Conservation (phyloP, 2,797 vertebrate species). For the Clarias platycephalus region DNA sequence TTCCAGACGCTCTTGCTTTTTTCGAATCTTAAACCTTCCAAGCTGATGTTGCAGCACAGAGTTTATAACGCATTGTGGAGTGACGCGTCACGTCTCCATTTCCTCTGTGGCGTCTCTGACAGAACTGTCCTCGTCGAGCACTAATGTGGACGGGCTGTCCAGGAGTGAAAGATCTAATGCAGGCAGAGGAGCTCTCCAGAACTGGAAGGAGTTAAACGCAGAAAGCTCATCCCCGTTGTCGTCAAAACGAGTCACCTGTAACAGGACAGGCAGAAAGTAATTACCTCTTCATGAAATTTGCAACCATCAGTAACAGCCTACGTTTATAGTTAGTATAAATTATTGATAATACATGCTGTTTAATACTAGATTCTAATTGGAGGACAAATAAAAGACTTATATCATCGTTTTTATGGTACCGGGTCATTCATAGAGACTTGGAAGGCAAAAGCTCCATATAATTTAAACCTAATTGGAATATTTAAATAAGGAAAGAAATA, state of each 20-base stretch:
- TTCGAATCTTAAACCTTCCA: neutral
- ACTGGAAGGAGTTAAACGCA: constrained; percentile 87
- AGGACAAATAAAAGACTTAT: neutral
- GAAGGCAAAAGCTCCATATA: neutral
- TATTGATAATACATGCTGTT: neutral
- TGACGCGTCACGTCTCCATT: constrained; percentile 84
- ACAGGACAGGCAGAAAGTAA: constrained; percentile 4
- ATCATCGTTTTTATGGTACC: neutral
- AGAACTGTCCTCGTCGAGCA: constrained; percentile 37
- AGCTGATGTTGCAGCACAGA: neutral
- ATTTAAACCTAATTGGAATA: neutral
- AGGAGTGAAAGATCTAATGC: constrained; percentile 82
- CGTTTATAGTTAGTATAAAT: neutral
- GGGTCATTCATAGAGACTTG: neutral
- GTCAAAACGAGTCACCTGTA: constrained; percentile 60
- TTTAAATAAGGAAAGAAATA: neutral
- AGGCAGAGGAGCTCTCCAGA: constrained; percentile 87
- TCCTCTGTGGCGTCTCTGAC: constrained; percentile 63
- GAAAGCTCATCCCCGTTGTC: constrained; percentile 65
- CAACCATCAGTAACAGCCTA: neutral
- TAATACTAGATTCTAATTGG: neutral
- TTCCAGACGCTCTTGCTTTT: neutral
- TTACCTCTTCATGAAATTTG: neutral
- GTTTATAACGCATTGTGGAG: neutral
- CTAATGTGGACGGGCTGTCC: constrained; percentile 36